phyloP scores from a whole-genome alignment of 2,888 invertebrate species.

The Lithophane ornitopus region DNA sequence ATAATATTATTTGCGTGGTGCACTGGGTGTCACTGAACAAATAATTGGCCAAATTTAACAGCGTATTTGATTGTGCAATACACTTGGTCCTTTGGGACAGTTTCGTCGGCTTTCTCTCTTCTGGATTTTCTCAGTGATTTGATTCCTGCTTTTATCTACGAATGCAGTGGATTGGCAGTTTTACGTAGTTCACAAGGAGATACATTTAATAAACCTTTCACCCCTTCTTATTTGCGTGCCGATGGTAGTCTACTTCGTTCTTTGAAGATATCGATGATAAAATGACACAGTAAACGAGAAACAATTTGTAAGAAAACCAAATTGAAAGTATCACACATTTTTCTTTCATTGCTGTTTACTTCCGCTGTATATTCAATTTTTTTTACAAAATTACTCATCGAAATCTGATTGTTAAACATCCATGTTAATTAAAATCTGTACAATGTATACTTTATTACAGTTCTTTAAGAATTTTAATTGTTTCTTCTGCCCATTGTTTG shows the following conservation, averaged over 20 bases:
- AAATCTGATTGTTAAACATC: slow-evolving; percentile 37
- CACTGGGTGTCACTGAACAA: background rate
- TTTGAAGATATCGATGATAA: background rate
- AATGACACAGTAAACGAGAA: background rate
- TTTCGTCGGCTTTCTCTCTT: background rate
- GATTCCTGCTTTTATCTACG: slow-evolving; percentile 2
- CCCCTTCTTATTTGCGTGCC: background rate
- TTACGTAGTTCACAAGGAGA: background rate
- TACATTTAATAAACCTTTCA: background rate
- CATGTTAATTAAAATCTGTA: slow-evolving; percentile 27
- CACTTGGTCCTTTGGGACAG: slow-evolving; percentile 13
- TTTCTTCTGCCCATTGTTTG: slow-evolving; percentile 55
- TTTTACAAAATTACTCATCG: slow-evolving; percentile 37
- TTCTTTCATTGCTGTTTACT: slow-evolving; percentile 25
- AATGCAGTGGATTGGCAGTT: background rate
- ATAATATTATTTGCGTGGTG: slow-evolving; percentile 15
- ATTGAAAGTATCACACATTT: slow-evolving; percentile 44
- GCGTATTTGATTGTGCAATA: background rate
- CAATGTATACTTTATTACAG: slow-evolving; percentile 23
- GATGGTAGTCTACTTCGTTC: background rate
- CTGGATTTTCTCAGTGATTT: slow-evolving; percentile 9
- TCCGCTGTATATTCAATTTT: slow-evolving; percentile 50
- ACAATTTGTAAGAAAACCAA: slow-evolving; percentile 20
- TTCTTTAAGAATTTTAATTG: slow-evolving; percentile 48
- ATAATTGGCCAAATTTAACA: background rate